Percentiles rank a stretch among this genome's conserved stretches.
phyloP scores from a whole-genome alignment of 2,888 invertebrate genomes.

The Dicranocentrus wangi region DNA sequence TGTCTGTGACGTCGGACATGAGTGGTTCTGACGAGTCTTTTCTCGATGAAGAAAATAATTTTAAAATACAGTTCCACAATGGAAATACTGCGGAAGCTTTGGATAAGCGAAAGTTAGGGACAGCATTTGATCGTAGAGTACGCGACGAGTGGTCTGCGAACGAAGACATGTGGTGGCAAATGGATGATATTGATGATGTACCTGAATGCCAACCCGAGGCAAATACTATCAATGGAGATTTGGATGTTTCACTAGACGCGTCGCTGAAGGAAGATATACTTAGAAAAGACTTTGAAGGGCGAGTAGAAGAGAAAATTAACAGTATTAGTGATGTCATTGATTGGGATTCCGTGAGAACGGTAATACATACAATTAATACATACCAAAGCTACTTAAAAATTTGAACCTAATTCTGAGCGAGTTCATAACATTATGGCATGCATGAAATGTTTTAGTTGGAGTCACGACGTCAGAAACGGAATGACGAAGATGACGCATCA shows the following conservation, averaged over 20 bases:
- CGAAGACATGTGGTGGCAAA: constrained; percentile 73
- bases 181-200: constrained; percentile 61
- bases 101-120: constrained; percentile 72
- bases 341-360: constrained; percentile 52
- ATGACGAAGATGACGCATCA: constrained; percentile 61
- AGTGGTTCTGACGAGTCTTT: constrained; percentile 72
- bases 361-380: too few species aligned
- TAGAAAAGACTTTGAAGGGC: constrained; percentile 61
- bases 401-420: too few species aligned
- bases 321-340: constrained; percentile 62
- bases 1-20: constrained; percentile 76
- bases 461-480: constrained; percentile 60
- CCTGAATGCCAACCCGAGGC: neutral
- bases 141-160: constrained; percentile 77
- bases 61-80: constrained; percentile 87
- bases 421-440: too few species aligned
- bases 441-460: constrained; percentile 53
- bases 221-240: constrained; percentile 1
- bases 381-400: too few species aligned
- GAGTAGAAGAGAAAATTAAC: constrained; percentile 64
- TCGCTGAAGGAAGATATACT: constrained; percentile 62
- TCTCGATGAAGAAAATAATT: constrained; percentile 73
- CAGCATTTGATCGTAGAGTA: constrained; percentile 69
- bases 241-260: neutral
- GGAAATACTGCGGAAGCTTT: constrained; percentile 89